Evolutionary conservation across 2,797 vertebrate species (phyloP).

Genomic region (Spinibarbus caldwelli): DNA sequence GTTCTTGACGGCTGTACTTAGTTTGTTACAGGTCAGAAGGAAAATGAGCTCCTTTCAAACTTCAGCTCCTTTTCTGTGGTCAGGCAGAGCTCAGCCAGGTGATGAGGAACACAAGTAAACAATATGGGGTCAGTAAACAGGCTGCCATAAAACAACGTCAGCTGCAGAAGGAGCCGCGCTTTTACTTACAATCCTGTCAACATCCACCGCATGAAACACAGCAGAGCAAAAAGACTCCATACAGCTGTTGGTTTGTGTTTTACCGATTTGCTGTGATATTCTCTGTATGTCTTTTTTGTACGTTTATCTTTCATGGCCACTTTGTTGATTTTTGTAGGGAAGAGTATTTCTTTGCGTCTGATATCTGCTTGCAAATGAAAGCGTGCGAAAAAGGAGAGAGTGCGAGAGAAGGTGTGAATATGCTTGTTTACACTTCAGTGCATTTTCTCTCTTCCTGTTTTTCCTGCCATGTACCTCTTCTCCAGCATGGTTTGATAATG

Average conservation of each 20-base stretch:
- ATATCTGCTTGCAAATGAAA: conserved; percentile 45
- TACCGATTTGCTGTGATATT: background rate
- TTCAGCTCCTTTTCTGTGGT: background rate
- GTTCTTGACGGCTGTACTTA: conserved; percentile 20
- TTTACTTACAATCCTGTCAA: background rate
- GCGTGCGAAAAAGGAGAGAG: background rate
- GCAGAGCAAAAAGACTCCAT: background rate
- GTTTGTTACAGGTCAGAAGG: conserved; percentile 42
- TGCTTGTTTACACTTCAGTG: conserved; percentile 49
- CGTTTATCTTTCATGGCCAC: conserved; percentile 35
- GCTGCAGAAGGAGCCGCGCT: background rate
- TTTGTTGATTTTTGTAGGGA: conserved; percentile 25
- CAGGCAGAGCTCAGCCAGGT: conserved; percentile 20
- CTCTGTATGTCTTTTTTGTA: conserved; percentile 10
- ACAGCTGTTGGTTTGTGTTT: background rate
- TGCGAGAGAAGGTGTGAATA: conserved; percentile 20
- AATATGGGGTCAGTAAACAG: conserved; percentile 27
- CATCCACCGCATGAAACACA: conserved; percentile 2
- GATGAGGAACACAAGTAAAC: conserved; percentile 45
- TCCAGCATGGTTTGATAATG: conserved; percentile 45
- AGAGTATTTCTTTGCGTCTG: conserved; percentile 10
- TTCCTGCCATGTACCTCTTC: conserved; percentile 31
- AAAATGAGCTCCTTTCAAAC: conserved; percentile 29
- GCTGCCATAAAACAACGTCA: conserved; percentile 16
- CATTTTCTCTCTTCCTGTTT: conserved; percentile 33